Conservation (phyloP, 2,797 vertebrate species). For the Protonibea diacanthus region DNA sequence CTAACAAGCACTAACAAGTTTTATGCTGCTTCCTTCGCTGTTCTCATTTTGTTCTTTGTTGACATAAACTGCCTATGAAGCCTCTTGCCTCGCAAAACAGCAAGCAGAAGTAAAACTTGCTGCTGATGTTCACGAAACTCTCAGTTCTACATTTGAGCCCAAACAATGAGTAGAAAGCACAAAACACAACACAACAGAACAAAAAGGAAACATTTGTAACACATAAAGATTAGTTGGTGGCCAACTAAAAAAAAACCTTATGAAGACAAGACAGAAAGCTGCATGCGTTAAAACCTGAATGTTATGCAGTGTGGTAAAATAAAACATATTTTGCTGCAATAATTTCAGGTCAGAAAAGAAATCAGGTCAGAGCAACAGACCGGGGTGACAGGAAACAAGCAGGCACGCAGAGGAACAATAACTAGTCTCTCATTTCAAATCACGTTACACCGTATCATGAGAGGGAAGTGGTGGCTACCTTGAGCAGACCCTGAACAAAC, state of each 20-base stretch:
- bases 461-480: slow-evolving; percentile 83
- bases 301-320: neutral
- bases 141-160: neutral
- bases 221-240: neutral
- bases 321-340: slow-evolving; percentile 12
- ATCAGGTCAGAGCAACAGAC: slow-evolving; percentile 25
- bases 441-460: neutral
- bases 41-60: slow-evolving; percentile 3
- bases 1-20: too few relatives aligned
- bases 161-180: neutral
- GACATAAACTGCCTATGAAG: neutral
- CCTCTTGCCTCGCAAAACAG: neutral
- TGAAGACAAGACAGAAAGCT: neutral
- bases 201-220: neutral
- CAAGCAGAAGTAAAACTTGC: neutral
- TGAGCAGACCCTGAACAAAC: slow-evolving; percentile 97
- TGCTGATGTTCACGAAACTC: neutral
- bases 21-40: too few relatives aligned
- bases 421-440: neutral
- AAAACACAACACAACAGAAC: neutral
- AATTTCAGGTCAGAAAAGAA: slow-evolving; percentile 13
- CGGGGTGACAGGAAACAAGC: slow-evolving; percentile 17
- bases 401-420: slow-evolving; percentile 3
- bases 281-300: neutral
- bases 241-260: neutral